Evolutionary conservation across 1,140 invertebrate species (phyloP), one percentile per base, ranked within the genome.

Genomic region (Orchestia grillus): DNA sequence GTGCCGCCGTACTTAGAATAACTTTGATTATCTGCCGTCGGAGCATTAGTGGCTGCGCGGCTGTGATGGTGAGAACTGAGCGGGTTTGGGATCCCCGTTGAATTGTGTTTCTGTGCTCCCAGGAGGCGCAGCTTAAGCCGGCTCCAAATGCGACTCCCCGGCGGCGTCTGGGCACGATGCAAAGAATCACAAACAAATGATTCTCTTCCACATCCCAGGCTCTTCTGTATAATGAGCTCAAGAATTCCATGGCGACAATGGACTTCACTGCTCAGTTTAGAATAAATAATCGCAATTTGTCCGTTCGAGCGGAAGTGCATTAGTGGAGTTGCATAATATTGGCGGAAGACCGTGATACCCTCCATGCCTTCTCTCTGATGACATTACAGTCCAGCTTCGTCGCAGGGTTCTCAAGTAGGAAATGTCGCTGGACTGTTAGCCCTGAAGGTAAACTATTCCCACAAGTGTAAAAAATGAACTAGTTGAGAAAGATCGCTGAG

Each of bases 121-220:
- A 90, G n/a, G 43, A 90, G 43, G 41, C 41, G 41, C 4, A 44
- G 88, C 88, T 90, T 90, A 90, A 90, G n/a, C 88, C 36, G 62
- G 88, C 3, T 90, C 15, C 88, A 28, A 90, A 90, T 90, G 88
- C 88, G 88, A 94, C 92, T 45, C 92, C 92, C 92, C 92, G 41
- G 92, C 36, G 43, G 92, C 36, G 40, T 47, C 92, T 42, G 11
- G 15, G 36, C 47, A 6, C 40, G 44, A n/a, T 40, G 11, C 92
- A 45, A 94, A 44, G 92, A 47, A 45, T 94, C 92, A 94, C 92
- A 94, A 94, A 94, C 92, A 94, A 94, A 47, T 47, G 92, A 94
- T 94, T 94, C 92, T 44, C 92, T 94, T 94, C 92, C 92, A 44
- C 92, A 45, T 47, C 92, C 92, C 6, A 94, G 92, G 44, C 3